Evolutionary conservation across 2,113 vertebrate species (phyloP).

Genomic region (Calonectris borealis): DNA sequence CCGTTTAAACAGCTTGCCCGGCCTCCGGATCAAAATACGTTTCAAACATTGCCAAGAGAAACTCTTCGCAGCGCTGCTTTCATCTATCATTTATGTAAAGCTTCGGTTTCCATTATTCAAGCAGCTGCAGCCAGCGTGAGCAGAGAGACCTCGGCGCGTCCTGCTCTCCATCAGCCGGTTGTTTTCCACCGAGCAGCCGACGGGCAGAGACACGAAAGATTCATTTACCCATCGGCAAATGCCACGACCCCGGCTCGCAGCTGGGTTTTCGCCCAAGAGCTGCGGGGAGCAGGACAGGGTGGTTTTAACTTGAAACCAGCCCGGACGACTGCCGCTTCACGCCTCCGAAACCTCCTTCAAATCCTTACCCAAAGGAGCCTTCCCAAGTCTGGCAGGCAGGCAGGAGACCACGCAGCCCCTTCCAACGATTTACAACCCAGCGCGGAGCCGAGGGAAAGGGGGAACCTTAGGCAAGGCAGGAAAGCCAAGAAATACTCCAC

Average conservation of each 20-base stretch:
- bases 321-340: rapidly evolving
- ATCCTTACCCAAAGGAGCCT: neutral
- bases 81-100: neutral
- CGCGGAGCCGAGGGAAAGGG: neutral
- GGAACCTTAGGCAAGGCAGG: neutral
- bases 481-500: neutral
- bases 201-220: neutral
- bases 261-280: neutral
- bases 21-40: neutral
- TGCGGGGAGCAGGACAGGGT: neutral
- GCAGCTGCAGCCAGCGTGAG: neutral
- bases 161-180: neutral
- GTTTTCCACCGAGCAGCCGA: neutral
- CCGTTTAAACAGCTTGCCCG: neutral
- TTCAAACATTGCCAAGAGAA: neutral
- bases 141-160: neutral
- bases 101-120: neutral
- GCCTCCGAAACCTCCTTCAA: neutral
- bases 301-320: neutral
- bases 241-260: rapidly evolving
- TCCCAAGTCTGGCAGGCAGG: neutral
- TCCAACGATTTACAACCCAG: neutral
- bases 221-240: rapidly evolving
- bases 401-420: neutral
- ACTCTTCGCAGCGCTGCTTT: neutral